A percentile compares a stretch with the other conserved stretches of the same genome.
phyloP scores from a whole-genome alignment of 2,888 invertebrate species.

The Abrostola triplasia region DNA sequence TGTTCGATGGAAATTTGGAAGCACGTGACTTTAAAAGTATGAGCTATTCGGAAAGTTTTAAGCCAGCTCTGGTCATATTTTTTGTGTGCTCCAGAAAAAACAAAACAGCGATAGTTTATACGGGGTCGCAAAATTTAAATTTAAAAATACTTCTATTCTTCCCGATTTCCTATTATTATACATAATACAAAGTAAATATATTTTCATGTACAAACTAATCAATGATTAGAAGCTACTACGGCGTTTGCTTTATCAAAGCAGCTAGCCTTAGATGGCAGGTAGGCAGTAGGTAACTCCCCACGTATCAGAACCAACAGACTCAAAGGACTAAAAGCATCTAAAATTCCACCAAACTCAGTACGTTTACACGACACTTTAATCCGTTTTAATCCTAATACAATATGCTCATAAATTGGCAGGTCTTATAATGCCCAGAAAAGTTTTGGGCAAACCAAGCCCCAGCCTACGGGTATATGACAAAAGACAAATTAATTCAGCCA shows the following conservation, averaged over 20 bases:
- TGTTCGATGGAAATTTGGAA: constrained; percentile 29
- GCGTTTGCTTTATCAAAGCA: no score
- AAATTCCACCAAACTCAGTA: background rate
- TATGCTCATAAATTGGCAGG: constrained; percentile 46
- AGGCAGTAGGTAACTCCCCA: no score
- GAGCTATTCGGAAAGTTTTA: constrained; percentile 34
- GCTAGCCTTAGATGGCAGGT: no score
- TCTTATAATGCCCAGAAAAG: constrained; percentile 43
- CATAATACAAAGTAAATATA: no score
- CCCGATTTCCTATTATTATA: no score
- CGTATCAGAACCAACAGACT: background rate
- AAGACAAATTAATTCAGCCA: constrained; percentile 50
- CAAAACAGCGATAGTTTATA: constrained; percentile 4
- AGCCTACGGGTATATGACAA: constrained; percentile 32
- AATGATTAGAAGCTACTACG: no score
- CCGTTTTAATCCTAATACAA: constrained; percentile 33
- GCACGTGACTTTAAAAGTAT: constrained; percentile 35
- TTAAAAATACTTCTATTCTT: no score
- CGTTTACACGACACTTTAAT: constrained; percentile 15
- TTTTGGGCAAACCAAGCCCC: constrained; percentile 29
- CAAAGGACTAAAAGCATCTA: background rate
- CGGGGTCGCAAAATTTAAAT: background rate
- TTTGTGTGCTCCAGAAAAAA: constrained; percentile 10
- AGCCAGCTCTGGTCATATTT: constrained; percentile 12
- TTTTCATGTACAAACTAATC: no score